Evolutionary conservation across 2,888 invertebrate species (phyloP).

Genomic region (Scrobipalpa costella): DNA sequence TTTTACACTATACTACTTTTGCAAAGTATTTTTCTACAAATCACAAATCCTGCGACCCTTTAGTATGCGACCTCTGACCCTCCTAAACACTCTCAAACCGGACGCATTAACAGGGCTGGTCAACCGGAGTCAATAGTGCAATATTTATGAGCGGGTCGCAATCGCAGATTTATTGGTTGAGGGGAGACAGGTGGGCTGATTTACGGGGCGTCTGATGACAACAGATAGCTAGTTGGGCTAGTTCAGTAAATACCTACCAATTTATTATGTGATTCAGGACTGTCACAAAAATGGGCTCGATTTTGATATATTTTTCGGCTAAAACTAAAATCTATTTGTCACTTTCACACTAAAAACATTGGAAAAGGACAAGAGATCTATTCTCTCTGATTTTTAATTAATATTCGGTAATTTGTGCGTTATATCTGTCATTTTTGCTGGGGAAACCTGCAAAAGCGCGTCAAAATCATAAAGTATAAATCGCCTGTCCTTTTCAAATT

Average conservation of each 20-base stretch:
- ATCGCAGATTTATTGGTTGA: slow-evolving; percentile 32
- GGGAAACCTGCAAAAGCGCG: no score
- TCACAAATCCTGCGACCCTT: background rate
- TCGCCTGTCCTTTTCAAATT: no score
- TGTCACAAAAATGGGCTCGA: no score
- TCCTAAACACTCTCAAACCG: background rate
- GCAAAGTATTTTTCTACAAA: background rate
- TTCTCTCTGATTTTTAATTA: no score
- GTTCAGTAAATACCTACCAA: background rate
- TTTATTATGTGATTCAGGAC: no score
- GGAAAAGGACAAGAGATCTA: no score
- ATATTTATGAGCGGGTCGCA: slow-evolving; percentile 34
- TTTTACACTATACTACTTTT: background rate
- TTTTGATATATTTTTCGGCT: no score
- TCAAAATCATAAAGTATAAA: no score
- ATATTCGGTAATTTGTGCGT: no score
- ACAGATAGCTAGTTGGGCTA: slow-evolving; percentile 17
- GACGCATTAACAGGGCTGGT: slow-evolving; percentile 29
- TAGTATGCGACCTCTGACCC: slow-evolving; percentile 8
- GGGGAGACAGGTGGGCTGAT: slow-evolving; percentile 32
- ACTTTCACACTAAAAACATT: no score
- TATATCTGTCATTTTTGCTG: background rate
- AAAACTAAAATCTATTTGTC: no score
- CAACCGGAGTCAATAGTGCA: slow-evolving; percentile 35
- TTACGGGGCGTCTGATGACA: slow-evolving; percentile 28